A percentile compares a stretch with the other conserved stretches of the same genome.
These are phyloP conservation scores for Trogon surrucura DNA, from an alignment of 2,113 vertebrate genomes.

Conservation along the genomic window DNA sequence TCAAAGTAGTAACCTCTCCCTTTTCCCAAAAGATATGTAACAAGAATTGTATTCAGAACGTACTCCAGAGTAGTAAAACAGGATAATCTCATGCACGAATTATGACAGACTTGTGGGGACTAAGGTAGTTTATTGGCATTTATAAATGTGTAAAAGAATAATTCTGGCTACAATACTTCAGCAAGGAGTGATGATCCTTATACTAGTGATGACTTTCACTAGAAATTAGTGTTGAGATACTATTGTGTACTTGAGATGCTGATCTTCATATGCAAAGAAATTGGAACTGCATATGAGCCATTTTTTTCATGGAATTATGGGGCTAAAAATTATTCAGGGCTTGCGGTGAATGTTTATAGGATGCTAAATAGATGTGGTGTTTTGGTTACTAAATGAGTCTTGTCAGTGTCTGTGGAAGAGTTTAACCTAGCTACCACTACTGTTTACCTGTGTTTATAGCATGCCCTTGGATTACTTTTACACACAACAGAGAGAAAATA, in stretches of 20 bases:
- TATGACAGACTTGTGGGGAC: not conserved
- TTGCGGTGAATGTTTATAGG: not conserved
- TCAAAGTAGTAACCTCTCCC: conserved; percentile 22
- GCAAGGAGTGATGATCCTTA: not conserved
- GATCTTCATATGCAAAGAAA: not conserved
- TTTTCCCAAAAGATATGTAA: conserved; percentile 19
- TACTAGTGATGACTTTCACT: not conserved
- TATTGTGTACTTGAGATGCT: not conserved
- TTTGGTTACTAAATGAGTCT: not conserved
- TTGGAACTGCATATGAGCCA: not conserved
- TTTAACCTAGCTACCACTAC: too few species aligned
- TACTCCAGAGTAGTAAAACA: not conserved
- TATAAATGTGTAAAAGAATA: not conserved
- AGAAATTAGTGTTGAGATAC: not conserved
- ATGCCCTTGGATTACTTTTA: too few species aligned
- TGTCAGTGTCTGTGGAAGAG: not conserved
- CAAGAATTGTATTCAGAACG: not conserved
- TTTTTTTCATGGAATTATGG: not conserved
- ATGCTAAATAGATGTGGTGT: not conserved
- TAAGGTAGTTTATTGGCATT: not conserved
- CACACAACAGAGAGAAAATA: too few species aligned
- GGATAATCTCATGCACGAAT: not conserved
- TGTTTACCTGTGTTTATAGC: too few species aligned
- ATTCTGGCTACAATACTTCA: not conserved
- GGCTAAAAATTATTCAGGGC: not conserved